phyloP scores from a whole-genome alignment of 2,888 invertebrate genomes.

The Leptopilina myrica region DNA sequence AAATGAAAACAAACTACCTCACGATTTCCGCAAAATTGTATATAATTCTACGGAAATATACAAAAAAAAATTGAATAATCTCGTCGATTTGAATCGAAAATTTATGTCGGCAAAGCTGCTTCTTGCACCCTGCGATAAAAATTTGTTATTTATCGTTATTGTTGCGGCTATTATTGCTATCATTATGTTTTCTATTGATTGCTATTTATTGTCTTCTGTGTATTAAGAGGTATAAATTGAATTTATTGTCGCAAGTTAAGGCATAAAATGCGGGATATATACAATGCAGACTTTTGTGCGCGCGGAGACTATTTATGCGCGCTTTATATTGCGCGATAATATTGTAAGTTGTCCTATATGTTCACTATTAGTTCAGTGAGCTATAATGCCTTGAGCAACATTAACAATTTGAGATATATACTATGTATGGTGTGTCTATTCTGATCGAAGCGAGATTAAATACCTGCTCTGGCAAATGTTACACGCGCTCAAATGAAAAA shows the following conservation, averaged over 20 bases:
- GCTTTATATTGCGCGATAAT: conserved; percentile 22
- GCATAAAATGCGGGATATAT: not conserved
- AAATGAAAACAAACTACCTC: no score
- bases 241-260: conserved; percentile 9
- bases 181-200: not conserved
- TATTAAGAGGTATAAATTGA: conserved; percentile 20
- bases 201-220: conserved; percentile 17
- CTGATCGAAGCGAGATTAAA: conserved; percentile 50
- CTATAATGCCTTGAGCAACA: conserved; percentile 48
- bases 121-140: conserved; percentile 18
- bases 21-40: no score
- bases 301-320: not conserved
- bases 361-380: conserved; percentile 42
- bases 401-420: conserved; percentile 48
- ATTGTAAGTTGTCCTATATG: conserved; percentile 33
- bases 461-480: conserved; percentile 48
- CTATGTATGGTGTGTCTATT: conserved; percentile 31
- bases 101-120: no score
- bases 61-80: not conserved
- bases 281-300: not conserved
- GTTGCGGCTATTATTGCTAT: no score
- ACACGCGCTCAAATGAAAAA: conserved; percentile 50
- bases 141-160: not conserved
- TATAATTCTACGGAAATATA: no score
- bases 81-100: no score